A percentile compares a stretch with the other conserved stretches of the same genome.
Conservation (phyloP, 1,140 invertebrate genomes). For the Rhyacophila brunnea region DNA sequence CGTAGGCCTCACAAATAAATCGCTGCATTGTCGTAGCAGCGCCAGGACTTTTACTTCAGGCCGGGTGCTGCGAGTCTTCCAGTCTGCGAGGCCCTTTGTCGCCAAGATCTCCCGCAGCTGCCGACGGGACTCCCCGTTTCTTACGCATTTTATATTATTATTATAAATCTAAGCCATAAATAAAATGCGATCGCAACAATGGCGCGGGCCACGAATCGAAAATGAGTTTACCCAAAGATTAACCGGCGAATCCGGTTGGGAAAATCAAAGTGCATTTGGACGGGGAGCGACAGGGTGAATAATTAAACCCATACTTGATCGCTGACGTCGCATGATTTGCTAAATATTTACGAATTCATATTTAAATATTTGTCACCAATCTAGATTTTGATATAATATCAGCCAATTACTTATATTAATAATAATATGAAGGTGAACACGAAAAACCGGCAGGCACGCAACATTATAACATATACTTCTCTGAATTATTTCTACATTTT, state of each 20-base stretch:
- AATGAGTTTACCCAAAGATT: constrained; percentile 29
- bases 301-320: background rate
- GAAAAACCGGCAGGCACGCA: no score
- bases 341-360: no score
- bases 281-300: background rate
- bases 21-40: no score
- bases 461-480: no score
- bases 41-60: constrained; percentile 7
- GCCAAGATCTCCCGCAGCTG: constrained; percentile 20
- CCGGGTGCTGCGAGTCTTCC: constrained; percentile 14
- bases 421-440: no score
- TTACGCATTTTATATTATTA: background rate
- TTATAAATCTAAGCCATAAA: constrained; percentile 4
- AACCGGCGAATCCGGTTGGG: constrained; percentile 22
- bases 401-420: no score
- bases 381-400: no score
- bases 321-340: background rate
- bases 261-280: background rate
- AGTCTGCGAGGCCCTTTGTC: constrained; percentile 24
- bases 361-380: no score
- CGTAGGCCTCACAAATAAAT: no score
- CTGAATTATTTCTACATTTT: no score
- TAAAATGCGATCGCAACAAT: constrained; percentile 2
- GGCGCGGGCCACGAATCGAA: constrained; percentile 13
- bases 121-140: constrained; percentile 9